These are phyloP conservation scores for Drosophila nigromelanica DNA, from an alignment of 1,140 invertebrate genomes.

Conservation along the genomic window DNA sequence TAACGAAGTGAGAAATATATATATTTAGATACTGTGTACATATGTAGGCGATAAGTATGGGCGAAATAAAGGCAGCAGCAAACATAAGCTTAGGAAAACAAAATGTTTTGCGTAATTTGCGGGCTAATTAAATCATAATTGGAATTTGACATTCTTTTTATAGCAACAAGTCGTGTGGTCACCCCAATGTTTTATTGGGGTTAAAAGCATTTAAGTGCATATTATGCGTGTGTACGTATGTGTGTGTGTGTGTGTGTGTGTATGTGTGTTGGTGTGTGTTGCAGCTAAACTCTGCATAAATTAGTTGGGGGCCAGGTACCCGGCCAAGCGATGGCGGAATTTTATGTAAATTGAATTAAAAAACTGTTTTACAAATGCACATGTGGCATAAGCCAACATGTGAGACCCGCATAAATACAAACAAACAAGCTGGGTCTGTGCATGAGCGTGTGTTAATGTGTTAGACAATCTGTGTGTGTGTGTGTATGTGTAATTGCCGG, in stretches of 20 bases:
- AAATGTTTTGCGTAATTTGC: no score
- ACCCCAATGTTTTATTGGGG: not conserved
- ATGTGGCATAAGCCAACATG: not conserved
- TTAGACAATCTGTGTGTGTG: not conserved
- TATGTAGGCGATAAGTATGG: not conserved
- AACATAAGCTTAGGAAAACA: no score
- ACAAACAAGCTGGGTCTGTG: constrained; percentile 8
- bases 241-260: not conserved
- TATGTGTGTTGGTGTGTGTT: not conserved
- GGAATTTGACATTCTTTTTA: not conserved
- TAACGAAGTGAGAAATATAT: not conserved
- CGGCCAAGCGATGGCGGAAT: not conserved
- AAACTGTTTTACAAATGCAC: constrained; percentile 20
- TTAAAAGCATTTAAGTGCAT: constrained; percentile 1
- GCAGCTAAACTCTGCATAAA: constrained; percentile 22
- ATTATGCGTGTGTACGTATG: not conserved
- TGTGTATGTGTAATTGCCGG: constrained; percentile 4
- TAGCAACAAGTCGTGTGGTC: not conserved
- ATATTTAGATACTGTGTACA: not conserved
- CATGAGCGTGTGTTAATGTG: constrained; percentile 2
- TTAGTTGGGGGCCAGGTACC: constrained; percentile 3
- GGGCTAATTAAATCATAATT: not conserved
- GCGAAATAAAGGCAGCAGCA: no score
- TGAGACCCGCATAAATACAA: constrained; percentile 1
- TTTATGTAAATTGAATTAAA: constrained; percentile 19